Base-by-base conservation (phyloP, 2,888 invertebrate genomes). In the Drosophila lacicola region DNA sequence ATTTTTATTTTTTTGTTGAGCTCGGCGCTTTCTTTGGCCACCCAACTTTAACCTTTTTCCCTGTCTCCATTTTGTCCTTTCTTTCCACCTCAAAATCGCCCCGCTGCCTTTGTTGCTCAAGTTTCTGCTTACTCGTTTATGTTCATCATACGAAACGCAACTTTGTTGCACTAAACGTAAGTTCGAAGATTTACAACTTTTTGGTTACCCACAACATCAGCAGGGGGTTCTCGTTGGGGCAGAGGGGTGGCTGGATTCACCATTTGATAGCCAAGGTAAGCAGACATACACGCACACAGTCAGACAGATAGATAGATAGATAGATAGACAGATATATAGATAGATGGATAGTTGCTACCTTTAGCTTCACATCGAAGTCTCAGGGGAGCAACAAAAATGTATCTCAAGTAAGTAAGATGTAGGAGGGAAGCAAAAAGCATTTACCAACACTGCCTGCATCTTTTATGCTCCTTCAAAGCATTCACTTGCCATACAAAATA, bases 111-210 rank as follows among this genome's bases (percentile, higher is more conserved):
- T 25, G 19, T 42, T 45, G 19, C 54, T 58, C 55, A 56, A 65
- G 44, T 56, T 64, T 58, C 64, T 75, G 69, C 78, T 80, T 53
- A 50, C 63, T 61, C 72, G 79, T 80, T 83, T 77, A 82, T 72
- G 81, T 74, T 73, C 65, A 56, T 79, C 78, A 79, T 70, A 68
- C 71, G 82, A 82, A 77, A 70, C 69, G 85, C 83, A 77, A 83
- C 82, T 79, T 80, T 83, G 82, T 83, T 84, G 82, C 82, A 83
- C 77, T 77, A 82, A 84, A 69, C 78, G 70, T 69, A 80, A 83
- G 70, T 82, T 69, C 70, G 53, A 69, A 74, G 80, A 74, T 84
- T 83, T 81, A 82, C 85, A 77, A 82, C 81, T 64, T 82, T 80
- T 70, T 54, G 74, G 71, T 79, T 74, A 62, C 49, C 79, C 70